A percentile compares a stretch with the other conserved stretches of the same genome.
phyloP scores from a whole-genome alignment of 2,797 vertebrate species.

The Pempheris klunzingeri region DNA sequence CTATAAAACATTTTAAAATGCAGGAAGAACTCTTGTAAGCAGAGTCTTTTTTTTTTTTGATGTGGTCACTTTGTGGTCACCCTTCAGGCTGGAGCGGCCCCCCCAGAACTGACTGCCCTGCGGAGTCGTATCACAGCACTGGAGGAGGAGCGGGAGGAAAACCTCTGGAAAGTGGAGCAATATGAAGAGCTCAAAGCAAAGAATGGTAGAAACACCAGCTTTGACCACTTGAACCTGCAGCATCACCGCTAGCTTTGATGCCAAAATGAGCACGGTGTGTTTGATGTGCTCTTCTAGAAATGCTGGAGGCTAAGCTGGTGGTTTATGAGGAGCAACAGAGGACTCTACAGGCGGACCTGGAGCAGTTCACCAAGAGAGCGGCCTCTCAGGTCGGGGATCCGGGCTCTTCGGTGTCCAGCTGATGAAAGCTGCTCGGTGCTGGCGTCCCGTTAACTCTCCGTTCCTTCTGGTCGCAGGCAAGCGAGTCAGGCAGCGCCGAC shows the following conservation, averaged over 20 bases:
- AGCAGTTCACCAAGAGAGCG: slow-evolving; percentile 92
- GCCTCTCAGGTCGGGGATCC: slow-evolving; percentile 89
- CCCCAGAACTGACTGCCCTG: slow-evolving; percentile 81
- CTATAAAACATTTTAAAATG: not conserved
- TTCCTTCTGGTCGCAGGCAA: slow-evolving; percentile 80
- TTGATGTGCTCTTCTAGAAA: slow-evolving; percentile 75
- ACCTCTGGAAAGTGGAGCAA: slow-evolving; percentile 86
- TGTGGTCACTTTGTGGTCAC: too few relatives aligned
- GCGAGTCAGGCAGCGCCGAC: slow-evolving; percentile 92
- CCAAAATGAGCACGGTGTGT: not conserved
- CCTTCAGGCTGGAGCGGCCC: slow-evolving; percentile 81
- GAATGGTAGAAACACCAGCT: slow-evolving; percentile 83
- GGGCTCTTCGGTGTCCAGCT: fast-evolving
- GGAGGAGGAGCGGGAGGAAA: slow-evolving; percentile 88
- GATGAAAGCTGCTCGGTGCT: not conserved
- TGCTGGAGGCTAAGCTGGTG: slow-evolving; percentile 89
- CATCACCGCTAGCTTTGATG: not conserved
- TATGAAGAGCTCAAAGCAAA: slow-evolving; percentile 86
- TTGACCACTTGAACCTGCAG: fast-evolving
- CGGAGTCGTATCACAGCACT: slow-evolving; percentile 83
- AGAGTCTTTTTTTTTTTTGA: too few relatives aligned
- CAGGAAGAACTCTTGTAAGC: not conserved
- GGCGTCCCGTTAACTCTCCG: not conserved
- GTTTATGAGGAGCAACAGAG: slow-evolving; percentile 93
- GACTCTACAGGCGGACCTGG: slow-evolving; percentile 92